Percentiles rank a stretch among this genome's conserved stretches.
phyloP scores from a whole-genome alignment of 2,797 vertebrate species.

The Pseudomugil gertrudae region DNA sequence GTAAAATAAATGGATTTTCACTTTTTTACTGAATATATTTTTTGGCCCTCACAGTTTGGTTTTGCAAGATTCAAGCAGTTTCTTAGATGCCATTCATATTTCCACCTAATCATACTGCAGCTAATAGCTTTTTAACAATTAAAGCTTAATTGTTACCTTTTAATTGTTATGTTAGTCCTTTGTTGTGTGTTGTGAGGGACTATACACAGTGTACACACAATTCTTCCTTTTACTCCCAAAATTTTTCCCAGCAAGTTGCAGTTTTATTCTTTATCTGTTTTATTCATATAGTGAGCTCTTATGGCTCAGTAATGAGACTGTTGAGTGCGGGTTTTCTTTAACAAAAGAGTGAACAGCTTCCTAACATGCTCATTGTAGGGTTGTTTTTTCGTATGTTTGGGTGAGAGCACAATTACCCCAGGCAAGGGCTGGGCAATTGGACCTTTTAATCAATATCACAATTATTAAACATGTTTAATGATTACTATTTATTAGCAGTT shows the following conservation, averaged over 20 bases:
- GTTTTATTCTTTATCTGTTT: constrained; percentile 42
- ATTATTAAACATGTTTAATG: too few species aligned
- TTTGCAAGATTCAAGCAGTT: constrained; percentile 40
- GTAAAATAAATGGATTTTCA: constrained; percentile 19
- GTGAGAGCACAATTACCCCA: constrained; percentile 21
- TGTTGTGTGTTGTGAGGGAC: constrained; percentile 34
- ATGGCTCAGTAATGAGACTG: constrained; percentile 47
- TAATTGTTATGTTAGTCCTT: constrained; percentile 45
- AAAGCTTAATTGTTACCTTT: constrained; percentile 60
- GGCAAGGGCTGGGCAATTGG: constrained; percentile 2
- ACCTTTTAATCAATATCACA: too few species aligned
- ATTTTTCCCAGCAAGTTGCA: constrained; percentile 54
- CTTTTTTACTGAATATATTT: constrained; percentile 15
- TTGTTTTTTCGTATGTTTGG: constrained; percentile 29
- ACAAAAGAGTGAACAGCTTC: constrained; percentile 41
- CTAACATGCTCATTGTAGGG: background rate
- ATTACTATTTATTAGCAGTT: too few species aligned
- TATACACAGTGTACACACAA: background rate
- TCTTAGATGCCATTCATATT: constrained; percentile 44
- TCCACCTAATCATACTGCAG: constrained; percentile 38
- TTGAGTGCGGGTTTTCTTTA: constrained; percentile 28
- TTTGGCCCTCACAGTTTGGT: constrained; percentile 33
- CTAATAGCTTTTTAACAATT: constrained; percentile 60
- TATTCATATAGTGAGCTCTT: constrained; percentile 51
- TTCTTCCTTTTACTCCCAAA: too few species aligned